Base-by-base conservation (phyloP, 2,113 vertebrate genomes). In the Nannobrachium achirus region DNA sequence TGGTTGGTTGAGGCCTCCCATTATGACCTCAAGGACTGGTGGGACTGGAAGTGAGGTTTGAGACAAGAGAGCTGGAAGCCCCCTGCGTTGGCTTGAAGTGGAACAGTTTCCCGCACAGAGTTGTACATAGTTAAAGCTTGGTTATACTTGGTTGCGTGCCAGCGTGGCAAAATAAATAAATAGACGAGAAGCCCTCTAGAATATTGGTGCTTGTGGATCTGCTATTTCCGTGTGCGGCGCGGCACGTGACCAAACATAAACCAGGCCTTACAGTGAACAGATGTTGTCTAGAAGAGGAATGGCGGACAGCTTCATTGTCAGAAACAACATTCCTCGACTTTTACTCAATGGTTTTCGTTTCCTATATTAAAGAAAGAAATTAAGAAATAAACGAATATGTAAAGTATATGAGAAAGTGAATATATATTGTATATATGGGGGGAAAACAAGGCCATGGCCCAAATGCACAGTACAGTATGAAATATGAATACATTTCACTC, bases 391-490 rank as follows among this genome's bases (percentile, higher is more conserved):
- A 33, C 25, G 6, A 33, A 63, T 62, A 48, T 48, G 45, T 48
- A 50, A 6, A 63, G 39, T 63, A 78, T 72, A 71, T 76, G 82
- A 73, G 81, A 64, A 80, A 67, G 66, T 86, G 71, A 82, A 80
- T n/a, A 74, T 56, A 83, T 88, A 81, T 40, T 85, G 82, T 87
- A 88, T 50, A 88, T 89, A 78, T 52, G 20, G 65, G 69, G 76
- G 60, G 65, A 73, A 63, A 75, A 75, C 74, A 71, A 79, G 20
- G 40, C 45, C 56, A 75, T 69, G 63, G 66, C 82, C 65, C 86
- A 85, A 80, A 63, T 85, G 56, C 72, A 80, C 63, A 78, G 75
- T 59, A 81, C 68, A 80, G 70, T 59, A 71, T 75, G n/a, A n/a
- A 72, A 44, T 57, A 64, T 75, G 64, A 73, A 52, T 61, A 18